Conservation (phyloP, 2,113 vertebrate species). For the Neodon shergylaensis region DNA sequence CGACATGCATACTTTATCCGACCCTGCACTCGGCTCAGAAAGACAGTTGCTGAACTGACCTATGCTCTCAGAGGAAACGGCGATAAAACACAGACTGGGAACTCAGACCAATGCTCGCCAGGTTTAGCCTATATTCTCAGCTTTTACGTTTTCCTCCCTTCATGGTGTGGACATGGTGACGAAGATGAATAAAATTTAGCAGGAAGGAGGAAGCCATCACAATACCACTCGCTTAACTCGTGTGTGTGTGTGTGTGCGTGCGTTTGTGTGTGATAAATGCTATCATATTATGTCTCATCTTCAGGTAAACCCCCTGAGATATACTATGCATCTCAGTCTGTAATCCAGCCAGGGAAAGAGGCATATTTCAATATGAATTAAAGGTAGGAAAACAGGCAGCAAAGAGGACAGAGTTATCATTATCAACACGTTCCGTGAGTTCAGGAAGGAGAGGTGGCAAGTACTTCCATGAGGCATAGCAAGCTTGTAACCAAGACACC, state of each 20-base stretch:
- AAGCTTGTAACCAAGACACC: slow-evolving; percentile 41
- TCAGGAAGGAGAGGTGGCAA: slow-evolving; percentile 7
- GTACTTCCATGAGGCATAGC: slow-evolving; percentile 46
- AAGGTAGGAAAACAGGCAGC: not conserved
- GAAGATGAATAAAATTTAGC: not conserved
- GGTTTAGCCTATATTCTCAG: not conserved
- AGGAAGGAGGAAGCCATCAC: not conserved
- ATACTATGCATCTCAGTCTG: not conserved
- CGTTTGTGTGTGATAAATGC: not conserved
- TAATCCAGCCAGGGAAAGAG: not conserved
- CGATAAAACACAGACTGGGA: not conserved
- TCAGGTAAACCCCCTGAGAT: not conserved
- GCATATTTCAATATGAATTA: not conserved
- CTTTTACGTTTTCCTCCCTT: not conserved
- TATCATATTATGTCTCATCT: not conserved
- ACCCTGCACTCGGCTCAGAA: not conserved
- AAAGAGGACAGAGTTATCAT: not conserved
- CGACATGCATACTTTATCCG: not conserved
- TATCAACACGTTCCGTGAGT: not conserved
- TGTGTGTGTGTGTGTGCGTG: too few species aligned
- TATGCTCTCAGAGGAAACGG: not conserved
- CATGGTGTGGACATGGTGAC: not conserved
- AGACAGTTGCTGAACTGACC: not conserved
- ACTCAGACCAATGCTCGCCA: not conserved
- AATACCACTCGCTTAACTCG: not conserved